A percentile compares a stretch with the other conserved stretches of the same genome.
Conservation (phyloP, 2,113 vertebrate species). For the Notarius quadriscutis region DNA sequence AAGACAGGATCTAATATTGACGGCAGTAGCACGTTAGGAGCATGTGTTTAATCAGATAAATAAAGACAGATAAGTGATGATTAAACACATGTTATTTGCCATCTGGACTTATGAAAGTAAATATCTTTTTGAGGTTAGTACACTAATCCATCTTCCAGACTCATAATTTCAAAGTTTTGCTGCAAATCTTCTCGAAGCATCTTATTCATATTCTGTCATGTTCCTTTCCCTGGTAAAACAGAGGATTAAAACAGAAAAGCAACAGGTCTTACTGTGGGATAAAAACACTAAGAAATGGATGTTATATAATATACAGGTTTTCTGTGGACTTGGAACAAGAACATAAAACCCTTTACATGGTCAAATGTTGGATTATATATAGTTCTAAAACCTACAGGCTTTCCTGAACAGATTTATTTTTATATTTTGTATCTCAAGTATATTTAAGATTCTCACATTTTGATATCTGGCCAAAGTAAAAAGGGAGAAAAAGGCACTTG, state of each 20-base stretch:
- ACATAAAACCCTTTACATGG: not conserved
- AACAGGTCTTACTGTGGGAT: constrained; percentile 6
- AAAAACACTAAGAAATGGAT: constrained; percentile 37
- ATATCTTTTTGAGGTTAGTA: not conserved
- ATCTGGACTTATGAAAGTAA: constrained; percentile 1
- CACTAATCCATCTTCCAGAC: not conserved
- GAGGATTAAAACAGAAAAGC: constrained; percentile 27
- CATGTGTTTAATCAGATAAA: constrained; percentile 10
- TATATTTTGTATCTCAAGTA: not conserved
- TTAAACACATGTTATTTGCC: not conserved
- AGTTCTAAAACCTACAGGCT: not conserved
- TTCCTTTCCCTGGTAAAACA: constrained; percentile 32
- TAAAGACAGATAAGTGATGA: constrained; percentile 17
- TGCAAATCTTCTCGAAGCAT: constrained; percentile 4
- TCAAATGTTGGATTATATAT: not conserved
- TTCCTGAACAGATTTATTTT: not conserved
- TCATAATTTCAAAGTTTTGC: constrained; percentile 28
- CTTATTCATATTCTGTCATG: constrained; percentile 39
- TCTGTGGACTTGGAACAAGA: not conserved
- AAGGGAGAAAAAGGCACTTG: not conserved
- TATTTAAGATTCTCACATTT: not conserved
- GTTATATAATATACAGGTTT: constrained; percentile 5
- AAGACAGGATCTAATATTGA: too few species aligned
- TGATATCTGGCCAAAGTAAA: not conserved
- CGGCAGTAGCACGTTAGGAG: not conserved